A percentile compares a stretch with the other conserved stretches of the same genome.
phyloP scores from a whole-genome alignment of 2,797 vertebrate genomes.

The Protosalanx chinensis region DNA sequence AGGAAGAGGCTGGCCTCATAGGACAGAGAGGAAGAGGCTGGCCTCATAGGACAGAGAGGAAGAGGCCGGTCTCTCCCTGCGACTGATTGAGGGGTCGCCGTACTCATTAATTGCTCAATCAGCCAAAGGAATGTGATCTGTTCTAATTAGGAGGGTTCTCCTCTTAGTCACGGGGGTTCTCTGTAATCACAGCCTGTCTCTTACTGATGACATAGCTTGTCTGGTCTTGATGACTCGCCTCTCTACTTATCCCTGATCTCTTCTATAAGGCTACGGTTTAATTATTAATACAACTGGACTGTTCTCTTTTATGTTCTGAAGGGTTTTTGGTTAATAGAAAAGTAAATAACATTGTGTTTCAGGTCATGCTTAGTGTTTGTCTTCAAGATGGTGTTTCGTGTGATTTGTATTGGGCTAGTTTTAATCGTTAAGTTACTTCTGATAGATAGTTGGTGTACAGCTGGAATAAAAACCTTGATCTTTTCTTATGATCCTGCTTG shows the following conservation, averaged over 20 bases:
- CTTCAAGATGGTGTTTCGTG: no score
- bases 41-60: no score
- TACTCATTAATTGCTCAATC: conserved; percentile 81
- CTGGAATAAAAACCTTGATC: no score
- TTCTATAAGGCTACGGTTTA: conserved; percentile 15
- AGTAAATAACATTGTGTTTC: no score
- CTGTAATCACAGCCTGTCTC: conserved; percentile 82
- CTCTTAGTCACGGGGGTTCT: conserved; percentile 72
- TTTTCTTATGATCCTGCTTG: no score
- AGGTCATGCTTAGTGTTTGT: no score
- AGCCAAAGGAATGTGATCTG: conserved; percentile 74
- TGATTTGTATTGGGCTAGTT: no score
- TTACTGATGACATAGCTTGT: conserved; percentile 50
- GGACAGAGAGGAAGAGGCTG: conserved; percentile 38
- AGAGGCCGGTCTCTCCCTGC: conserved; percentile 55
- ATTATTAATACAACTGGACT: not conserved
- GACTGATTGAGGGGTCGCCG: conserved; percentile 66
- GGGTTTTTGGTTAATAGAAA: no score
- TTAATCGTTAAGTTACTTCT: no score
- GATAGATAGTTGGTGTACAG: no score
- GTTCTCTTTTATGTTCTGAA: no score
- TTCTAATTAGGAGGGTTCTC: conserved; percentile 82
- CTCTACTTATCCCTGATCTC: conserved; percentile 22
- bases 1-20: conserved; percentile 38
- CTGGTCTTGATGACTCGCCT: conserved; percentile 30